Base-by-base conservation (phyloP, 2,888 invertebrate genomes). In the Epistrophella euchroma region DNA sequence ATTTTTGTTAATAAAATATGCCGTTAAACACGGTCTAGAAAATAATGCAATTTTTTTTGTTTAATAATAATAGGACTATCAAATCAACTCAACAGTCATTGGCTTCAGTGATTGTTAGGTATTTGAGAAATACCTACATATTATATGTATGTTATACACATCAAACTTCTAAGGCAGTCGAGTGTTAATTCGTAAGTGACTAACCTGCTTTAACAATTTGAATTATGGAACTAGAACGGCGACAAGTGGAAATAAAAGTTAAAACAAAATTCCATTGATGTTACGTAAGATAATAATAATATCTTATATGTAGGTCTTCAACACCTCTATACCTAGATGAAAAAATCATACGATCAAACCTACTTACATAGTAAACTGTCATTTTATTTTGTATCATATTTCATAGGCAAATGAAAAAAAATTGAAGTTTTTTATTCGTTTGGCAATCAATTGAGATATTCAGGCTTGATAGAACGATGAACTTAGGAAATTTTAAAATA, bases 211-310 rank as follows among this genome's bases (percentile, higher is more conserved):
- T 17, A 17, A 45, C 4, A 40, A 28, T 45, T 45, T 64, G 28
- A 64, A 45, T n/a, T 45, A 45, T 45, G 28, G 45, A 64, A 45
- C 62, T 43, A 62, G 62, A 62, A 62, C 43, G 45, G 6, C 10
- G 45, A 64, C 45, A 64, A 13, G 10, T 64, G 17, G 28, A 45
- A 64, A 45, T 11, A 13, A 64, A 64, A 45, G 45, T 19, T 45
- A 25, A 37, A 28, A 45, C 6, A 32, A 45, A 64, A 64, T 64
- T 64, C 64, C 64, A 45, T 45, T 45, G 28, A 17, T 1, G 3
- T 58, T 37, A 58, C 35, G n/a, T 62, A 62, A 43, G 17, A 45
- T 45, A 28, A 43, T 43, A 28, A 45, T 28, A 25, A n/a, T n/a
- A n/a, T n/a, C n/a, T 28, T 28, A 28, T 28, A 28, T 28, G 28